phyloP scores from a whole-genome alignment of 2,888 invertebrate genomes.

The Ernsta delagoae region DNA sequence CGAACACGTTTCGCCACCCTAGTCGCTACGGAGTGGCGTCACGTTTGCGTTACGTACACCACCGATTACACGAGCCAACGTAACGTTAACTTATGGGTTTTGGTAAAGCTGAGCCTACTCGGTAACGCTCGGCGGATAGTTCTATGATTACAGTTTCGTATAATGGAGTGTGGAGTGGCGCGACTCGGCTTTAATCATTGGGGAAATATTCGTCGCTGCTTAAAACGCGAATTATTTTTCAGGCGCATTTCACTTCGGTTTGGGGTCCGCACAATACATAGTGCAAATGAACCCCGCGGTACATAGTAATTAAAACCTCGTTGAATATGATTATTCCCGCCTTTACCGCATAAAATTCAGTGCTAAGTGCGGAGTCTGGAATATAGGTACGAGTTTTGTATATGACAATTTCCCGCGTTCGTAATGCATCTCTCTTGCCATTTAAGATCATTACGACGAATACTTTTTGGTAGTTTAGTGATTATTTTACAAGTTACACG shows the following conservation, averaged over 20 bases:
- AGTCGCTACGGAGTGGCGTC: conserved; percentile 42
- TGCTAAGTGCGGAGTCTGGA: conserved; percentile 37
- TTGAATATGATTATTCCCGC: conserved; percentile 38
- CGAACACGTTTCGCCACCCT: conserved; percentile 49
- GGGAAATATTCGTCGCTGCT: conserved; percentile 68
- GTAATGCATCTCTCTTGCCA: conserved; percentile 24
- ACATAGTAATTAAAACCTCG: conserved; percentile 44
- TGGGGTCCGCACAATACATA: conserved; percentile 39
- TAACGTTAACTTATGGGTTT: conserved; percentile 52
- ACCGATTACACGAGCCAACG: conserved; percentile 10
- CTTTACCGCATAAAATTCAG: conserved; percentile 28
- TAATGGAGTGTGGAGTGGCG: conserved; percentile 72
- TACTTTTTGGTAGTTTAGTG: conserved; percentile 23
- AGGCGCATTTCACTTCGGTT: conserved; percentile 42
- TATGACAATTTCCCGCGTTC: conserved; percentile 21
- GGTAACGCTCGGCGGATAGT: conserved; percentile 57
- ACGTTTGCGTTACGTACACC: conserved; percentile 48
- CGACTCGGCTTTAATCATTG: conserved; percentile 75
- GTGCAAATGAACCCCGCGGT: conserved; percentile 40
- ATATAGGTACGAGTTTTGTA: conserved; percentile 35
- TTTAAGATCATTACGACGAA: conserved; percentile 33
- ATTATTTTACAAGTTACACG: conserved; percentile 12
- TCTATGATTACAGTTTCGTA: conserved; percentile 75
- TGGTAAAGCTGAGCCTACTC: conserved; percentile 30
- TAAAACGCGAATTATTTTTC: conserved; percentile 55